Evolutionary conservation across 2,113 vertebrate species (phyloP).

Genomic region (Aspidoscelis tigris): DNA sequence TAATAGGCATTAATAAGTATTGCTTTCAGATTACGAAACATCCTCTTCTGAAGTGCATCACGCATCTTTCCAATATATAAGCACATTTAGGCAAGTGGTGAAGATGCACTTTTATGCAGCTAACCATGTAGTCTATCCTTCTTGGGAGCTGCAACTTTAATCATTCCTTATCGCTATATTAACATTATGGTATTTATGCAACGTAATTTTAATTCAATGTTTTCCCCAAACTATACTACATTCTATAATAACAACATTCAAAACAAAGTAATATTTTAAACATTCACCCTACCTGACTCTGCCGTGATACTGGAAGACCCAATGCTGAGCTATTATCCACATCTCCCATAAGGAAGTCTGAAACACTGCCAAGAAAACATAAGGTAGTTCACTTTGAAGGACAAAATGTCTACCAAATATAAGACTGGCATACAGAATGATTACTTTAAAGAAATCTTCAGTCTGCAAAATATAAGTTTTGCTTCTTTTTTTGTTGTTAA

Average conservation of each 20-base stretch:
- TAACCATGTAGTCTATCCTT: no score
- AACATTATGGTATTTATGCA: background rate
- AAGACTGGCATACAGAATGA: background rate
- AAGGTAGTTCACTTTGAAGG: slow-evolving; percentile 35
- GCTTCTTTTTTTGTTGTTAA: slow-evolving; percentile 23
- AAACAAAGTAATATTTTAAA: background rate
- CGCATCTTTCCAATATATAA: no score
- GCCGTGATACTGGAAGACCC: slow-evolving; percentile 88
- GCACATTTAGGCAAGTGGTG: no score
- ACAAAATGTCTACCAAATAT: slow-evolving; percentile 22
- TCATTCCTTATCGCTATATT: no score
- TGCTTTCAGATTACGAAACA: no score
- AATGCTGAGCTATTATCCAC: slow-evolving; percentile 92
- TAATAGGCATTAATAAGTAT: no score
- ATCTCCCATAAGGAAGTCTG: slow-evolving; percentile 99
- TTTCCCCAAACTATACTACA: background rate
- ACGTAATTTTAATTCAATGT: background rate
- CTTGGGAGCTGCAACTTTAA: no score
- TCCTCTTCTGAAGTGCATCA: no score
- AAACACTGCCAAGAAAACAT: slow-evolving; percentile 83
- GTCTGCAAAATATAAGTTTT: slow-evolving; percentile 23
- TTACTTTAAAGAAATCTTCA: slow-evolving; percentile 27
- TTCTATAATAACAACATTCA: slow-evolving; percentile 24
- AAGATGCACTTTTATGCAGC: no score
- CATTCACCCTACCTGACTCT: slow-evolving; percentile 84